These are phyloP conservation scores for Chelidonichthys spinosus DNA, from an alignment of 2,797 vertebrate species.

Conservation along the genomic window DNA sequence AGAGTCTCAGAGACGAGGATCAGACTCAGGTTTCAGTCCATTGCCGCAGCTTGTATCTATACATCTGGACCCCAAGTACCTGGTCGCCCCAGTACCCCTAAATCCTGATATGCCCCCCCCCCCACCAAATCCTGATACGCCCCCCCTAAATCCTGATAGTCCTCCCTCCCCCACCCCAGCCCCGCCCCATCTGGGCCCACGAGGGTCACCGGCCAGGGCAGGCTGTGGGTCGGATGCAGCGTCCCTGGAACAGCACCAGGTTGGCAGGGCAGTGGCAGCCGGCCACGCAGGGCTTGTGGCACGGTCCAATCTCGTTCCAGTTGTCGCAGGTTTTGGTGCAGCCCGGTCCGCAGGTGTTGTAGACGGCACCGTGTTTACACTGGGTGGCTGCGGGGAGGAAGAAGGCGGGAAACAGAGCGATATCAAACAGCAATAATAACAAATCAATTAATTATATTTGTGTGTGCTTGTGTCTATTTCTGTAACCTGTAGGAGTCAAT, in stretches of 20 bases:
- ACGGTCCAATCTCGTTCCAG: conserved; percentile 98
- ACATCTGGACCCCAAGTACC: conserved; percentile 61
- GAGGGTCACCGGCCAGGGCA: conserved; percentile 94
- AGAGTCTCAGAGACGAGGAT: not conserved
- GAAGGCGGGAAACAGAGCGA: not conserved
- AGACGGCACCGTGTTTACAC: conserved; percentile 94
- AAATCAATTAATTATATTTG: too few relatives aligned
- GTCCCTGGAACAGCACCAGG: conserved; percentile 92
- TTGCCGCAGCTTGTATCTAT: not conserved
- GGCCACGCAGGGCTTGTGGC: conserved; percentile 91
- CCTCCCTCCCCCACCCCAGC: conserved; percentile 11
- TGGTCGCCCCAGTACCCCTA: conserved; percentile 18
- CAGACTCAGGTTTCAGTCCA: conserved; percentile 15
- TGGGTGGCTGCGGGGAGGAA: conserved; percentile 87
- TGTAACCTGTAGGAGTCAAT: too few relatives aligned
- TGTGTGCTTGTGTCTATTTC: too few relatives aligned
- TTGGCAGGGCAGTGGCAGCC: conserved; percentile 97
- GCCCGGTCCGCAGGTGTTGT: conserved; percentile 95
- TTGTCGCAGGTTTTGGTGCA: conserved; percentile 97
- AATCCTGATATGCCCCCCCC: not conserved
- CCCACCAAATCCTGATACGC: not conserved
- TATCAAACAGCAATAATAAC: too few relatives aligned
- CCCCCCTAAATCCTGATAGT: not conserved
- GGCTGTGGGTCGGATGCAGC: conserved; percentile 94
- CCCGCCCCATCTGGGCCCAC: conserved; percentile 59